A percentile compares a stretch with the other conserved stretches of the same genome.
These are phyloP conservation scores for Callospermophilus lateralis DNA, from an alignment of 2,113 vertebrate genomes.

Conservation along the genomic window DNA sequence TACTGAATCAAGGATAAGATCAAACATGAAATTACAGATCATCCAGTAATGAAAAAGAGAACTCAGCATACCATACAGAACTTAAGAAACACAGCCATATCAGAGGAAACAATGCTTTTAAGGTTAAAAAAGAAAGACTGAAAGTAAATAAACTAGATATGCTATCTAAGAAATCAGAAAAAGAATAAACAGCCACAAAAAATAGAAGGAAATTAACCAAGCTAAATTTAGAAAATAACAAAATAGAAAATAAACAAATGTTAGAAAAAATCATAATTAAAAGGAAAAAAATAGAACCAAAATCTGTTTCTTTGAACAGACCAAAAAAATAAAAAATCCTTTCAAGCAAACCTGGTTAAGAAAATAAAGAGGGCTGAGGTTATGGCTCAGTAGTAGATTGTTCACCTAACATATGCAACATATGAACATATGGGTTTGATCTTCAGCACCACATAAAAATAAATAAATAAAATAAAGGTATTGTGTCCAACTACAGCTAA, in stretches of 20 bases:
- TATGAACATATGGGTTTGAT: too few relatives aligned
- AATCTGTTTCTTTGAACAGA: constrained; percentile 34
- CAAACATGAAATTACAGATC: constrained; percentile 56
- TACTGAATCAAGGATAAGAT: constrained; percentile 41
- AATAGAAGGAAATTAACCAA: constrained; percentile 46
- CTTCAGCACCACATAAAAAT: too few relatives aligned
- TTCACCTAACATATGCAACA: too few relatives aligned
- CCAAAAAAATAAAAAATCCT: not conserved
- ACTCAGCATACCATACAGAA: not conserved
- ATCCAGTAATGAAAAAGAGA: constrained; percentile 57
- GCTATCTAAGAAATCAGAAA: constrained; percentile 57
- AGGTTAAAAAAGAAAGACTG: constrained; percentile 29
- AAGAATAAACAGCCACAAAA: constrained; percentile 11
- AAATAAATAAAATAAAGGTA: too few relatives aligned
- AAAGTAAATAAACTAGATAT: constrained; percentile 33
- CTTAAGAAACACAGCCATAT: not conserved
- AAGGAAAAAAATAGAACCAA: constrained; percentile 35
- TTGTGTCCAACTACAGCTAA: too few relatives aligned
- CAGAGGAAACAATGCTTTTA: constrained; percentile 52
- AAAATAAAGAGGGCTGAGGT: not conserved
- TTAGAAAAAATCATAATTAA: constrained; percentile 53
- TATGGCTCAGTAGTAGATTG: too few relatives aligned
- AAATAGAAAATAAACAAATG: constrained; percentile 45
- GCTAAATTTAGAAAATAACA: constrained; percentile 56
- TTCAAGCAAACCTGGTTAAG: not conserved